These are phyloP conservation scores for Tipula helvola DNA, from an alignment of 2,888 invertebrate genomes.

Conservation along the genomic window DNA sequence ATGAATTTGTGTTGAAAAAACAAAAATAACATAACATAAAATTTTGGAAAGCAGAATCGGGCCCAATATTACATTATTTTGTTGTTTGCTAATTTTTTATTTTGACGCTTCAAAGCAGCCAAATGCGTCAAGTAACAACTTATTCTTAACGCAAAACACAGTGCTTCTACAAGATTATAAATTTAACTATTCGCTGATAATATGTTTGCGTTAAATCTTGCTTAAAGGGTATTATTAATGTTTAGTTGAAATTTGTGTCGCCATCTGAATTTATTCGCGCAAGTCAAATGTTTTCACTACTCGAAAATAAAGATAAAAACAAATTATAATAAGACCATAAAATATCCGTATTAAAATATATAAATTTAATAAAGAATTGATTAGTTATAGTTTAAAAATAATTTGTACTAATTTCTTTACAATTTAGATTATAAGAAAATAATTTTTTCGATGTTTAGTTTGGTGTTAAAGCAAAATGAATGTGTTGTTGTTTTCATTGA, in stretches of 20 bases:
- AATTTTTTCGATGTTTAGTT: background rate
- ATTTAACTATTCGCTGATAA: background rate
- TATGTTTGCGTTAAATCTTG: background rate
- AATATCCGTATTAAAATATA: background rate
- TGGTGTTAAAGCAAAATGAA: background rate
- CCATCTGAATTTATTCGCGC: slow-evolving; percentile 5
- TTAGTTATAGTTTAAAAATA: background rate
- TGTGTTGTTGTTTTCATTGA: slow-evolving; percentile 4
- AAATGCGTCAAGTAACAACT: too few relatives aligned
- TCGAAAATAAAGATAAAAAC: background rate
- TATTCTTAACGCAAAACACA: too few relatives aligned
- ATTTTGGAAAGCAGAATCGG: too few relatives aligned
- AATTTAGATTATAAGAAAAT: background rate
- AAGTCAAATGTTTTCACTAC: slow-evolving; percentile 5
- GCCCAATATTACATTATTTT: too few relatives aligned
- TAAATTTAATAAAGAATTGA: background rate
- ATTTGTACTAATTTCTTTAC: background rate
- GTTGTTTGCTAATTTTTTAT: too few relatives aligned
- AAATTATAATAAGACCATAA: background rate
- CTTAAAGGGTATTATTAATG: background rate
- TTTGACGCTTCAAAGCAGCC: too few relatives aligned
- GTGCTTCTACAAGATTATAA: too few relatives aligned
- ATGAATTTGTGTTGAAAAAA: too few relatives aligned
- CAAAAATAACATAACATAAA: too few relatives aligned
- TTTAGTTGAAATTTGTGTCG: background rate